Evolutionary conservation across 2,888 invertebrate genomes (phyloP).

Genomic region (Periphyllus acericola): DNA sequence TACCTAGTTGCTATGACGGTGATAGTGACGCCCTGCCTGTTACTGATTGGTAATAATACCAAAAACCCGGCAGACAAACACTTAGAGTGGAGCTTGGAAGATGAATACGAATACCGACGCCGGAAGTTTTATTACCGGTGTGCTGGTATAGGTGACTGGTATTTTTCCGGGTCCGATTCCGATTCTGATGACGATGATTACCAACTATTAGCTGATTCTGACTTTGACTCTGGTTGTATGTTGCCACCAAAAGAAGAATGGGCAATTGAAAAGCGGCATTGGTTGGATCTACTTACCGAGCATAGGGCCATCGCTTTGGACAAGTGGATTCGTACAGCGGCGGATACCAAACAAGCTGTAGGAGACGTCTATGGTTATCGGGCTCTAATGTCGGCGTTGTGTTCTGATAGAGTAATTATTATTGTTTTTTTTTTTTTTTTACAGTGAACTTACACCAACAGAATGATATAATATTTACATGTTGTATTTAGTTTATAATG

Average conservation of each 20-base stretch:
- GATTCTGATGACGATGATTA: background rate
- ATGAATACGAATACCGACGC: constrained; percentile 44
- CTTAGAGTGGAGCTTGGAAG: constrained; percentile 29
- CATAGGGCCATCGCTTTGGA: constrained; percentile 85
- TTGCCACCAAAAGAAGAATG: background rate
- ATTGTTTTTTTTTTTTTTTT: background rate
- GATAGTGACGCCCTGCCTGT: constrained; percentile 38
- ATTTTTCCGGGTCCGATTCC: background rate
- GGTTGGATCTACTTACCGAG: background rate
- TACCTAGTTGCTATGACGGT: constrained; percentile 44
- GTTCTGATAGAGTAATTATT: constrained; percentile 66
- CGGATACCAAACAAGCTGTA: constrained; percentile 88
- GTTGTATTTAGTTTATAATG: background rate
- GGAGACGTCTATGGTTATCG: constrained; percentile 93
- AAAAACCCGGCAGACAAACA: background rate
- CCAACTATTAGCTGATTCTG: background rate
- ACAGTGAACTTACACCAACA: no score
- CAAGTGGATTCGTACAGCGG: constrained; percentile 93
- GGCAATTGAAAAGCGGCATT: constrained; percentile 24
- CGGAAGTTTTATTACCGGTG: constrained; percentile 43
- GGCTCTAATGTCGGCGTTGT: constrained; percentile 89
- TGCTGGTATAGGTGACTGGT: background rate
- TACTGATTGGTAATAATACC: background rate
- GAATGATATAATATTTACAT: no score
- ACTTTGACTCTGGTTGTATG: background rate